Evolutionary conservation across 1,140 invertebrate genomes (phyloP), one percentile per base, ranked within the genome.

Genomic region (Melanaphis sacchari): DNA sequence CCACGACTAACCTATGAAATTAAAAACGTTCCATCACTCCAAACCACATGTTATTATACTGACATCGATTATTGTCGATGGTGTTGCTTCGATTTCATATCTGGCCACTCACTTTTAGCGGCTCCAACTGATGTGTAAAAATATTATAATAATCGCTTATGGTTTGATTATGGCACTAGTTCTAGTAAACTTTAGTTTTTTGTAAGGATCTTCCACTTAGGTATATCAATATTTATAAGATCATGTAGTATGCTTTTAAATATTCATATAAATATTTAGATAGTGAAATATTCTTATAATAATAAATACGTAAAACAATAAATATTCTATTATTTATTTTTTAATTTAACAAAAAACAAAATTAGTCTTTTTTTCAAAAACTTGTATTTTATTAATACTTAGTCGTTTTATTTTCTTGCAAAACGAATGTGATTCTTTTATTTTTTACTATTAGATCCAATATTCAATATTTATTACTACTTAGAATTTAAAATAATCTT

Each of bases 1-100:
- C 84, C 84, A 87, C 84, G 84, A 43, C 24, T 21, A 43, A 11
- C 15, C 9, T 87, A 41, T 87, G 9, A 87, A 87, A 87, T 87
- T 26, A 87, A 43, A 87, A 87, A 43, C 84, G 41, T 87, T 87
- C 84, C 84, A 87, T 87, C 84, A 87, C 31, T 5, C 31, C 31
- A 43, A 87, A 46, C 41, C 84, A 87, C 41, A 84, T 76, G 31
- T 76, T 76, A 76, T 76, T 84, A 40, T 24, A 84, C 41, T 87
- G 84, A 87, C 41, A 87, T 46, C 84, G 41, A 41, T 46, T 15
- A 87, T 46, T 41, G 26, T 26, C 9, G 26, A 85, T 85, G 3
- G 41, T 6, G 40, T 43, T 46, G 84, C n/a, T 87, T 87, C 84
- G 18, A 46, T 87, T 87, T 87, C 84, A 43, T 46, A 31, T 46